These are phyloP conservation scores for Pavo muticus DNA, from an alignment of 2,113 vertebrate genomes.

Conservation along the genomic window DNA sequence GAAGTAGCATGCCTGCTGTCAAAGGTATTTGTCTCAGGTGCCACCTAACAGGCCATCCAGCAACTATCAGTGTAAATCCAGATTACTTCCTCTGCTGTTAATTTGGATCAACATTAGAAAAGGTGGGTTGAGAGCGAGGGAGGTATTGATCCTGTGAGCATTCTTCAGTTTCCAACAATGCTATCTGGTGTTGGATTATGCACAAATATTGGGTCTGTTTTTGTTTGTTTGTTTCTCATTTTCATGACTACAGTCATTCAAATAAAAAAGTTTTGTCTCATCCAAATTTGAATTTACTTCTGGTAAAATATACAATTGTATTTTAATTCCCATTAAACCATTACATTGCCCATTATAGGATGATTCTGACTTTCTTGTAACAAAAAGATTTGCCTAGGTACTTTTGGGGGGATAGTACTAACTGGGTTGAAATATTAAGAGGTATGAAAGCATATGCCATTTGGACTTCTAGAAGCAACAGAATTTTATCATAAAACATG, in stretches of 20 bases:
- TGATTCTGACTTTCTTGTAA: neutral
- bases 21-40: neutral
- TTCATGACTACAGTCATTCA: neutral
- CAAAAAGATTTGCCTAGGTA: neutral
- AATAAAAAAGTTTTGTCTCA: neutral
- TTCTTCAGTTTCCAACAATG: neutral
- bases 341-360: neutral
- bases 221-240: neutral
- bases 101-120: neutral
- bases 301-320: neutral
- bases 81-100: neutral
- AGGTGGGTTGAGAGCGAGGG: fast-evolving
- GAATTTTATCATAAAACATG: neutral
- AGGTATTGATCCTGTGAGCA: neutral
- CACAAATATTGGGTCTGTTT: fast-evolving
- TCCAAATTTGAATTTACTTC: neutral
- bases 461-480: neutral
- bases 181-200: neutral
- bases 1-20: neutral
- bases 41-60: neutral
- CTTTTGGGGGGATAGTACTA: neutral
- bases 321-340: neutral
- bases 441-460: fast-evolving
- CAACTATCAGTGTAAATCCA: neutral
- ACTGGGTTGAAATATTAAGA: neutral